A percentile compares a stretch with the other conserved stretches of the same genome.
Evolutionary conservation across 2,888 invertebrate genomes (phyloP).

Genomic region (Strigamia transsilvanica): DNA sequence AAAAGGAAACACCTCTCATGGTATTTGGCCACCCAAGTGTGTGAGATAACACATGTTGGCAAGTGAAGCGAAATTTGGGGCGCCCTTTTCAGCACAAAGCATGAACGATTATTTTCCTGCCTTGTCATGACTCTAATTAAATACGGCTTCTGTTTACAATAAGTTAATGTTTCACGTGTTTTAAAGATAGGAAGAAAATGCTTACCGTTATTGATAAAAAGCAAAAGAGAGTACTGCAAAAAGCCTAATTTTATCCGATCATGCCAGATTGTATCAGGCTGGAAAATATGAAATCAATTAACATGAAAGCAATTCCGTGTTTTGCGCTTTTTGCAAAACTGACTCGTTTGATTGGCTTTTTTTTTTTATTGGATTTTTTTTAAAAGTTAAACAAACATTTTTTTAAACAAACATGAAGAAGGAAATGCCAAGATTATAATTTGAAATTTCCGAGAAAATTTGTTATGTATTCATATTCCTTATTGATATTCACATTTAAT

Average conservation of each 20-base stretch:
- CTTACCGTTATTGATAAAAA: neutral
- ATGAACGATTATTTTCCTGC: constrained; percentile 26
- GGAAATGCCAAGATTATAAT: too few relatives aligned
- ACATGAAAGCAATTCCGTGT: constrained; percentile 41
- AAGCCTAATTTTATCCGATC: neutral
- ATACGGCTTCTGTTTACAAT: neutral
- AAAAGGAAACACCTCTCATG: constrained; percentile 49
- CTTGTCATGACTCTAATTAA: constrained; percentile 11
- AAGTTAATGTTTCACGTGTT: neutral
- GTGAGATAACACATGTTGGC: constrained; percentile 49
- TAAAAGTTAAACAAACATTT: too few relatives aligned
- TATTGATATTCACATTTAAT: neutral
- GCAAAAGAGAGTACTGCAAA: neutral
- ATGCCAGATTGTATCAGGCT: constrained; percentile 13
- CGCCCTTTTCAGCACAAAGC: constrained; percentile 35
- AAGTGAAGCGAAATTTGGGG: constrained; percentile 34
- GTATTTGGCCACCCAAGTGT: constrained; percentile 45
- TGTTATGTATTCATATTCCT: neutral
- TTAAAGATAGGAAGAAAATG: neutral
- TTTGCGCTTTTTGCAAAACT: neutral
- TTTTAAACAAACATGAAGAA: neutral
- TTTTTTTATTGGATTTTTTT: neutral
- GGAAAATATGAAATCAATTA: constrained; percentile 39
- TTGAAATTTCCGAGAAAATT: neutral
- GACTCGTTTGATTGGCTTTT: neutral